These are phyloP conservation scores for Drosophila funebris DNA, from an alignment of 1,140 invertebrate species.

Conservation along the genomic window DNA sequence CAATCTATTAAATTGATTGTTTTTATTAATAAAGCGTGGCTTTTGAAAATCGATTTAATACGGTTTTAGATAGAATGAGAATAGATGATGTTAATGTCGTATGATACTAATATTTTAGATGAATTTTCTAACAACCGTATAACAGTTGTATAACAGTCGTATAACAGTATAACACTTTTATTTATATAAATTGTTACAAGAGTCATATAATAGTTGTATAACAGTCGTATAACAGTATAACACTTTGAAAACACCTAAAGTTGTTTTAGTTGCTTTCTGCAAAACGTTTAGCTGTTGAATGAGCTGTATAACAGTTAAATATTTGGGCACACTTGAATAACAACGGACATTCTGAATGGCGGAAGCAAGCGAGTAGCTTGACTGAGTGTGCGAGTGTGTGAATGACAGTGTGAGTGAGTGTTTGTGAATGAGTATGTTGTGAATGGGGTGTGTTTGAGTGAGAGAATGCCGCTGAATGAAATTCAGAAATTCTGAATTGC, in stretches of 20 bases:
- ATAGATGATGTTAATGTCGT: too few relatives aligned
- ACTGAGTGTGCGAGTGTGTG: background rate
- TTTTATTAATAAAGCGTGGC: too few relatives aligned
- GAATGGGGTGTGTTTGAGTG: background rate
- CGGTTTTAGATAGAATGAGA: too few relatives aligned
- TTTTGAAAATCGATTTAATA: too few relatives aligned
- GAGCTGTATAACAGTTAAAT: conserved; percentile 10
- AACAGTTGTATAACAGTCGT: background rate
- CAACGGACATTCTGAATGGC: background rate
- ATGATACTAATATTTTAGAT: too few relatives aligned
- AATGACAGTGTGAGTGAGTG: background rate
- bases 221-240: conserved; percentile 5
- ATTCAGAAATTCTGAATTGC: conserved; percentile 19
- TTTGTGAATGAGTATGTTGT: background rate
- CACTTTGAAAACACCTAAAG: background rate
- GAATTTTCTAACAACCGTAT: background rate
- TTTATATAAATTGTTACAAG: too few relatives aligned
- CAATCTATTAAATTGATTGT: too few relatives aligned
- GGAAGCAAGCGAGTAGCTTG: conserved; percentile 17
- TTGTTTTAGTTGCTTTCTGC: background rate
- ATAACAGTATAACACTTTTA: conserved; percentile 3
- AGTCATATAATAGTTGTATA: conserved; percentile 6
- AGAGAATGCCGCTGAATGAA: conserved; percentile 2
- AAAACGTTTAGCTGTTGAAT: background rate
- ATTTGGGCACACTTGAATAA: background rate